Evolutionary conservation across 35 echinoderm and acorn worm species (phyloP).

Genomic region (Ptychodera flava): DNA sequence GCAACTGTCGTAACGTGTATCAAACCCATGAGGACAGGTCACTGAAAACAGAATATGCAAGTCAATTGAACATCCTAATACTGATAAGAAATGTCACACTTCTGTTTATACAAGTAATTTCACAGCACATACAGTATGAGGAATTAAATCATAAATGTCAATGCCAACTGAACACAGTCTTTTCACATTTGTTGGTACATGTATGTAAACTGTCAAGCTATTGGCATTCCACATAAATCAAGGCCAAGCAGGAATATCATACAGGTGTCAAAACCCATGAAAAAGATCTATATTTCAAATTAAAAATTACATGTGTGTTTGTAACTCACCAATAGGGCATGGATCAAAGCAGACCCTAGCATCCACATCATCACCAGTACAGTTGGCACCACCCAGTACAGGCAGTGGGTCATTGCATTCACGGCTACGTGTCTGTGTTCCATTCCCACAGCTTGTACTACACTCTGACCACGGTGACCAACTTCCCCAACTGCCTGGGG

Average conservation of each 20-base stretch:
- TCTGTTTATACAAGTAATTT: too few species aligned
- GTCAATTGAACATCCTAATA: not conserved
- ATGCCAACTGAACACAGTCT: too few species aligned
- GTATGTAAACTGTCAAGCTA: too few species aligned
- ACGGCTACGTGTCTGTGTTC: constrained; percentile 56
- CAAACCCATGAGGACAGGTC: constrained; percentile 44
- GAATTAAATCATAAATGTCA: too few species aligned
- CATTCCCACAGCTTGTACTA: constrained; percentile 45
- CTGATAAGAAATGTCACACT: not conserved
- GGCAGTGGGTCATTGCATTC: constrained; percentile 45
- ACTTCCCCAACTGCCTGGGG: constrained; percentile 55
- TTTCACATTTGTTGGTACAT: too few species aligned
- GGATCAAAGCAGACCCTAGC: constrained; percentile 29
- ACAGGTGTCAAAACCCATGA: too few species aligned
- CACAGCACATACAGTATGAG: too few species aligned
- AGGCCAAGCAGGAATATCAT: too few species aligned
- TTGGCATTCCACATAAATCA: too few species aligned
- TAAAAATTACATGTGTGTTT: too few species aligned
- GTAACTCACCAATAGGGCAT: constrained; percentile 57
- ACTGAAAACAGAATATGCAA: constrained; percentile 34
- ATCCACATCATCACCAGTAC: constrained; percentile 34
- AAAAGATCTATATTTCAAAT: too few species aligned
- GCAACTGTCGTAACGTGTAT: constrained; percentile 61
- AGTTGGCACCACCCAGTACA: constrained; percentile 43
- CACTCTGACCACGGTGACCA: constrained; percentile 61